Percentiles rank a stretch among this genome's conserved stretches.
Evolutionary conservation across 1,140 invertebrate species (phyloP).

Genomic region (Whitmania pigra): DNA sequence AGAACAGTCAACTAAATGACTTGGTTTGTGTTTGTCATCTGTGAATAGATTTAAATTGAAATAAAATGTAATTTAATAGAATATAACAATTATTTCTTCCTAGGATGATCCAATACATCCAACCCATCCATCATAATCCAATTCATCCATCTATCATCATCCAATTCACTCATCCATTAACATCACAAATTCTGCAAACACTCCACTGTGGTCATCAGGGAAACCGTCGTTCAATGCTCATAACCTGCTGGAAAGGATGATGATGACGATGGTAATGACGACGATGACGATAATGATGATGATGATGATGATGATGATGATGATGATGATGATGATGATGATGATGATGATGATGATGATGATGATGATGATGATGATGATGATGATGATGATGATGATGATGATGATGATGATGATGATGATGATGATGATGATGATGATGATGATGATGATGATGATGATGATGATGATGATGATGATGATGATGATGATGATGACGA

Average conservation of each 20-base stretch:
- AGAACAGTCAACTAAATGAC: too few relatives aligned
- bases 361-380: conserved; percentile 10
- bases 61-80: too few relatives aligned
- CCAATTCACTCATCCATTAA: too few relatives aligned
- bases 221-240: too few relatives aligned
- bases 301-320: conserved; percentile 19
- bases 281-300: conserved; percentile 7
- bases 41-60: too few relatives aligned
- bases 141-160: too few relatives aligned
- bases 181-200: too few relatives aligned
- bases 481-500: not conserved
- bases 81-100: too few relatives aligned
- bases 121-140: too few relatives aligned
- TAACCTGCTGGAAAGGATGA: not conserved
- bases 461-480: not conserved
- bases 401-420: not conserved
- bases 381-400: not conserved
- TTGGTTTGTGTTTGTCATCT: too few relatives aligned
- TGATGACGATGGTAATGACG: conserved; percentile 13
- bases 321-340: conserved; percentile 18
- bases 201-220: too few relatives aligned
- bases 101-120: too few relatives aligned
- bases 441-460: not conserved
- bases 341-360: conserved; percentile 17
- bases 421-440: conserved; percentile 5